Percentiles rank a stretch among this genome's conserved stretches.
phyloP scores from a whole-genome alignment of 1,140 invertebrate species.

The Anoplophora glabripennis region DNA sequence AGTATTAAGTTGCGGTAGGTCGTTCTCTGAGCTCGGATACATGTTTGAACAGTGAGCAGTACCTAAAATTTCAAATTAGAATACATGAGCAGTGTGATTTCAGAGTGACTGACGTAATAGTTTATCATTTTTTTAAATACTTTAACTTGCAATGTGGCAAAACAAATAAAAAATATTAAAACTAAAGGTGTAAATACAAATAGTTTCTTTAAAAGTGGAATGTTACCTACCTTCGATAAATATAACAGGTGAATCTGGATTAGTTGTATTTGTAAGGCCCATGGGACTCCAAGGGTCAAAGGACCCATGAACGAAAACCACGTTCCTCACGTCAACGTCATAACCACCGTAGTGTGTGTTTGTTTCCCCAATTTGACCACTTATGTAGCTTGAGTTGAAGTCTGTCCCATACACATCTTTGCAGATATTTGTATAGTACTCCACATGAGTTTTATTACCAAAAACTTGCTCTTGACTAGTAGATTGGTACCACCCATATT shows the following conservation, averaged over 20 bases:
- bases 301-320: background rate
- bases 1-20: slow-evolving; percentile 60
- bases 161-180: too few relatives aligned
- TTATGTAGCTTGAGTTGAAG: background rate
- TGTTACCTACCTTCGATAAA: too few relatives aligned
- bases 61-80: slow-evolving; percentile 7
- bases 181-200: too few relatives aligned
- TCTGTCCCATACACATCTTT: background rate
- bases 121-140: too few relatives aligned
- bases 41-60: slow-evolving; percentile 68
- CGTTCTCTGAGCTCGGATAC: slow-evolving; percentile 65
- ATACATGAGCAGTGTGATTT: too few relatives aligned
- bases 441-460: background rate
- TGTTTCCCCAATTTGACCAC: background rate
- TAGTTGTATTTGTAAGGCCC: background rate
- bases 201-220: too few relatives aligned
- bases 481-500: too few relatives aligned
- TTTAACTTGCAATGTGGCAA: too few relatives aligned
- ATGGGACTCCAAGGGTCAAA: slow-evolving; percentile 1
- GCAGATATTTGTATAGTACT: background rate
- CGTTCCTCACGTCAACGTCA: background rate
- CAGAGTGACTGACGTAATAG: too few relatives aligned
- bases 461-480: background rate
- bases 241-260: background rate
- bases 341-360: background rate